A percentile compares a stretch with the other conserved stretches of the same genome.
Evolutionary conservation across 2,113 vertebrate species (phyloP).

Genomic region (Calidris pygmaea): DNA sequence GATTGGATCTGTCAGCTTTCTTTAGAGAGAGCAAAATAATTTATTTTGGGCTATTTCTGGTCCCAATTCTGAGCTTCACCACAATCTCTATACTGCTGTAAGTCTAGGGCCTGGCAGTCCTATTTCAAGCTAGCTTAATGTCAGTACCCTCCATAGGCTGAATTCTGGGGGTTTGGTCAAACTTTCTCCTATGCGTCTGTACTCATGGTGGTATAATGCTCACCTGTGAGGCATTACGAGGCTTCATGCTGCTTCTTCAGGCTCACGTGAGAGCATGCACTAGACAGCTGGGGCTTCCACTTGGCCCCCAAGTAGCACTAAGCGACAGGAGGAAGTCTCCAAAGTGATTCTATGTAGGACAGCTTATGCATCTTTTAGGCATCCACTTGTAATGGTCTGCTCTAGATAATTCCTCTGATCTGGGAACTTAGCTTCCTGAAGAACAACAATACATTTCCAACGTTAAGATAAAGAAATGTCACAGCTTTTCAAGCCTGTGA

Average conservation of each 20-base stretch:
- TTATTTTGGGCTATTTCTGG: background rate
- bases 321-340: background rate
- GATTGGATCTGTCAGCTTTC: conserved; percentile 9
- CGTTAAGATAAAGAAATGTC: background rate
- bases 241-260: background rate
- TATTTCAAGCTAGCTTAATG: background rate
- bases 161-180: background rate
- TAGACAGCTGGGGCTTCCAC: background rate
- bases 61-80: background rate
- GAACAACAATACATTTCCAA: background rate
- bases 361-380: background rate
- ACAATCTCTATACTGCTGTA: background rate
- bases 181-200: background rate
- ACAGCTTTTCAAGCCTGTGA: background rate
- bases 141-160: background rate
- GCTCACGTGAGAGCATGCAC: background rate
- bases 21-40: background rate
- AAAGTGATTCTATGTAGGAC: background rate
- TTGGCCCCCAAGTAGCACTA: background rate
- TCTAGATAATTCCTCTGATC: background rate
- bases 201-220: background rate
- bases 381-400: background rate
- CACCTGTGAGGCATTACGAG: background rate
- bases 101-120: background rate
- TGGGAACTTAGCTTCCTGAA: background rate